Conservation (phyloP, 1,140 invertebrate species). For the Parasteatoda tepidariorum region DNA sequence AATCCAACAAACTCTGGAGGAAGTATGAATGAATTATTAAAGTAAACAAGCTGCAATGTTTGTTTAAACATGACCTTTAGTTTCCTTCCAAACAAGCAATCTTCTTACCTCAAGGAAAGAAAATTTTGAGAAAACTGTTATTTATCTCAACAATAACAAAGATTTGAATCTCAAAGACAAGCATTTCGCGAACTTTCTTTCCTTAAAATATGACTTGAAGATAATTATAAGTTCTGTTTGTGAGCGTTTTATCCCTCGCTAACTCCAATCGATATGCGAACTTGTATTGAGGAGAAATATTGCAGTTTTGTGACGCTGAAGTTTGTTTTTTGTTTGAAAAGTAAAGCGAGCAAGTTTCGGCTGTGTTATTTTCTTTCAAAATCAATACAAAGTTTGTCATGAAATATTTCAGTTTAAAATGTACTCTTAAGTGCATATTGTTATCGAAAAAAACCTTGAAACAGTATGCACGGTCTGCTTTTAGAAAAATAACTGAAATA, state of each 20-base stretch:
- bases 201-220: constrained; percentile 40
- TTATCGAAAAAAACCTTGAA: too few relatives aligned
- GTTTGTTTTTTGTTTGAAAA: neutral
- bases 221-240: constrained; percentile 22
- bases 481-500: too few relatives aligned
- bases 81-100: neutral
- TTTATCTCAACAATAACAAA: constrained; percentile 21
- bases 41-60: constrained; percentile 18
- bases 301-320: neutral
- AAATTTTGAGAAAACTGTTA: constrained; percentile 2
- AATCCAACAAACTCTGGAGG: neutral
- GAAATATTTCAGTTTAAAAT: neutral
- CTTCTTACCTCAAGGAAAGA: neutral
- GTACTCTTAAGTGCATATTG: too few relatives aligned
- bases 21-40: constrained; percentile 44
- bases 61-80: constrained; percentile 43
- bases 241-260: neutral
- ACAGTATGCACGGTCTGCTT: too few relatives aligned
- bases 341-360: too few relatives aligned
- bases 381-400: neutral
- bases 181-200: constrained; percentile 1
- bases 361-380: neutral
- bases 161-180: constrained; percentile 16
- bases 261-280: constrained; percentile 5
- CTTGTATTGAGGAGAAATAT: neutral